Conservation (phyloP, 2,113 vertebrate species). For the Setophaga petechia region DNA sequence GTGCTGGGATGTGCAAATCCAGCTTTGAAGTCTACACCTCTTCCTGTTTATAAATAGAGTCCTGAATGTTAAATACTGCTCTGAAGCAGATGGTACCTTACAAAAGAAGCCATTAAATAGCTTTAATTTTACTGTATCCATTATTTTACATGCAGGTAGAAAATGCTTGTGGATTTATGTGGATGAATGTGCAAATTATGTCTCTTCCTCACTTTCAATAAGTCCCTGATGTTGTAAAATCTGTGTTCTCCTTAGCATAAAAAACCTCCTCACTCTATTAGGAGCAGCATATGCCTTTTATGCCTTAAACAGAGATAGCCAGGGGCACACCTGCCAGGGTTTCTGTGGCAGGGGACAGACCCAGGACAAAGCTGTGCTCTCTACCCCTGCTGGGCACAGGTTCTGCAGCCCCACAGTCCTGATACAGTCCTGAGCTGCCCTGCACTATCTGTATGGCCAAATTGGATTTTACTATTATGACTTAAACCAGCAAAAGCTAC, state of each 20-base stretch:
- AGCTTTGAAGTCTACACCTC: constrained; percentile 73
- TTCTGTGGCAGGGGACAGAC: not conserved
- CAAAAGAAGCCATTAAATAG: not conserved
- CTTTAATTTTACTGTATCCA: not conserved
- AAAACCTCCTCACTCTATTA: not conserved
- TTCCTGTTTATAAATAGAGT: constrained; percentile 79
- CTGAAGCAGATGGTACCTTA: constrained; percentile 20
- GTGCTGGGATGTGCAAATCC: constrained; percentile 75
- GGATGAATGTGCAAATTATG: not conserved
- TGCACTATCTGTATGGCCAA: not conserved
- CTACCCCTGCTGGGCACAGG: not conserved
- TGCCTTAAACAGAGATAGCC: not conserved
- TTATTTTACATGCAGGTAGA: not conserved
- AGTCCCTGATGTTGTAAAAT: not conserved
- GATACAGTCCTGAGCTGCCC: not conserved
- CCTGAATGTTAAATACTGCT: constrained; percentile 71
- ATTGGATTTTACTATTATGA: not conserved
- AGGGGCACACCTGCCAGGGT: too few relatives aligned
- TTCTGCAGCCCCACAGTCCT: not conserved
- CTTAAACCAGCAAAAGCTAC: not conserved
- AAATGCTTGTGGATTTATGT: not conserved
- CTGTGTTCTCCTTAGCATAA: not conserved
- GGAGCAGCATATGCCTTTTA: not conserved
- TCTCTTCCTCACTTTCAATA: not conserved
- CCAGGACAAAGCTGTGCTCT: not conserved